A percentile compares a stretch with the other conserved stretches of the same genome.
phyloP scores from a whole-genome alignment of 2,888 invertebrate species.

The Zeuzera pyrina region DNA sequence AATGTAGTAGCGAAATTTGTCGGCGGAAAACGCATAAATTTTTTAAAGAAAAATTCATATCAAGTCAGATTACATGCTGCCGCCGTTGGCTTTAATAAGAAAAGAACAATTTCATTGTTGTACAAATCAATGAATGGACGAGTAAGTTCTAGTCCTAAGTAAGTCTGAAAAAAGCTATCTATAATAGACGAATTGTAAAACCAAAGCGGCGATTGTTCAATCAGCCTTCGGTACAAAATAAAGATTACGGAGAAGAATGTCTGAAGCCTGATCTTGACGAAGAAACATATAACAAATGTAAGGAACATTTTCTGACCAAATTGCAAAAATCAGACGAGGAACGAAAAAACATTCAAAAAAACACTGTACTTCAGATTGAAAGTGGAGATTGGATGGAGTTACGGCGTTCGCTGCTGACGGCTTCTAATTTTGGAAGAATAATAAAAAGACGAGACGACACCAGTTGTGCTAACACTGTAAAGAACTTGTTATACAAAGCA shows the following conservation, averaged over 20 bases:
- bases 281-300: neutral
- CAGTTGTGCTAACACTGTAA: constrained; percentile 3
- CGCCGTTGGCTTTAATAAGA: too few relatives aligned
- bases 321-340: constrained; percentile 5
- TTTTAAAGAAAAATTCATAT: too few relatives aligned
- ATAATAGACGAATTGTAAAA: too few relatives aligned
- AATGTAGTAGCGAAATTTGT: too few relatives aligned
- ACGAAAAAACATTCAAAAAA: constrained; percentile 3
- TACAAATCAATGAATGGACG: too few relatives aligned
- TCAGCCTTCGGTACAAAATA: too few relatives aligned
- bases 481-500: constrained; percentile 5
- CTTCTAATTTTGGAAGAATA: constrained; percentile 15
- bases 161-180: too few relatives aligned
- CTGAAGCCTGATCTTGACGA: constrained; percentile 4
- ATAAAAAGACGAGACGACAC: constrained; percentile 6
- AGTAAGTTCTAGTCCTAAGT: too few relatives aligned
- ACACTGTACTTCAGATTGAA: constrained; percentile 12
- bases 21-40: too few relatives aligned
- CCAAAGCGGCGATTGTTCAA: too few relatives aligned
- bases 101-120: too few relatives aligned
- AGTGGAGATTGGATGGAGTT: constrained; percentile 15
- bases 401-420: constrained; percentile 11
- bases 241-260: constrained; percentile 4
- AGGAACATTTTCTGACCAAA: constrained; percentile 3
- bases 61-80: too few relatives aligned